Evolutionary conservation across 2,113 vertebrate species (phyloP).

Genomic region (Myrmecobius fasciatus): DNA sequence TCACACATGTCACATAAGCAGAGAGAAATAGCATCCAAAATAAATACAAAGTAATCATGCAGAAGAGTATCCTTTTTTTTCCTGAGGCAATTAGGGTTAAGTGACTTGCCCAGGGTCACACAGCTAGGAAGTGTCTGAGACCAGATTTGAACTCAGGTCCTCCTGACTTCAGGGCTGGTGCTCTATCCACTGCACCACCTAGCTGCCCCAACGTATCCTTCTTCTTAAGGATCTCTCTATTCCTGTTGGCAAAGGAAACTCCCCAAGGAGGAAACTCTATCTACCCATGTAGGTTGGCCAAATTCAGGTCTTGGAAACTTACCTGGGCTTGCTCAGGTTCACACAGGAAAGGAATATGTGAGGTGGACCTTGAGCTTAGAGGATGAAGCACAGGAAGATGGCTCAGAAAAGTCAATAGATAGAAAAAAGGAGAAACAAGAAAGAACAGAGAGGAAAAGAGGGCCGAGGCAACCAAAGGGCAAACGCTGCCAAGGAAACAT

Average conservation of each 20-base stretch:
- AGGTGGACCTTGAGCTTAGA: neutral
- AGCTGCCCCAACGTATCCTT: too few species aligned
- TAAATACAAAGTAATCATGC: neutral
- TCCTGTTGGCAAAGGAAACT: neutral
- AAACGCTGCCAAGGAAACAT: neutral
- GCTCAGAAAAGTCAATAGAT: neutral
- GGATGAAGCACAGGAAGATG: neutral
- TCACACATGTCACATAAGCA: too few species aligned
- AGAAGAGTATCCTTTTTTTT: too few species aligned
- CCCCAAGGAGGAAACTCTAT: neutral
- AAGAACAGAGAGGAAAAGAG: neutral
- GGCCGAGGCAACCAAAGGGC: neutral
- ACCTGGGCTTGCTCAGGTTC: neutral
- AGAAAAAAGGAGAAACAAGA: neutral
- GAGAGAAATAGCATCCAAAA: neutral
- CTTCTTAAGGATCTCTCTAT: neutral
- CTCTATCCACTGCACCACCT: too few species aligned
- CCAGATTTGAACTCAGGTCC: too few species aligned
- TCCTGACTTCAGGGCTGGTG: too few species aligned
- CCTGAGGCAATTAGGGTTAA: too few species aligned
- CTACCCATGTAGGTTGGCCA: neutral
- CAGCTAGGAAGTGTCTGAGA: too few species aligned
- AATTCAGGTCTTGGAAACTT: neutral
- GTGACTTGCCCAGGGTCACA: too few species aligned
- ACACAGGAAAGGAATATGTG: neutral